Conservation (phyloP, 1,140 invertebrate genomes). For the Calliopsis andreniformis region DNA sequence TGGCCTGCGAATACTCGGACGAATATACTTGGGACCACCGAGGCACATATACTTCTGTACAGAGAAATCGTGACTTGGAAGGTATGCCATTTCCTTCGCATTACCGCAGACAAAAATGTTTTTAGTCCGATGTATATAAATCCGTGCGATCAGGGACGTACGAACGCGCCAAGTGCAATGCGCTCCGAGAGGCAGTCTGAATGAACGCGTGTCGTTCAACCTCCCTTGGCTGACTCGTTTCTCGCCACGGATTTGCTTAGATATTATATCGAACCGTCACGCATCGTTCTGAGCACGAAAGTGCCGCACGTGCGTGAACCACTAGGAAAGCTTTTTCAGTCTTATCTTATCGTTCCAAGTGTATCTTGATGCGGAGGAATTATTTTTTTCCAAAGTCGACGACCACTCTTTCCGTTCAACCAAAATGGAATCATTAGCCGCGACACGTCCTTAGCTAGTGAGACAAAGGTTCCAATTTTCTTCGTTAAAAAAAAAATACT, state of each 20-base stretch:
- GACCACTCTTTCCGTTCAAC: no score
- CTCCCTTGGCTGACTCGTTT: neutral
- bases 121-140: slow-evolving; percentile 16
- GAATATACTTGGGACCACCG: neutral
- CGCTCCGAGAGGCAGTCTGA: slow-evolving; percentile 3
- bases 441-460: no score
- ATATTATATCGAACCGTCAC: neutral
- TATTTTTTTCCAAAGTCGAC: no score
- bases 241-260: neutral
- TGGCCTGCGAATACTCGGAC: neutral
- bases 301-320: neutral
- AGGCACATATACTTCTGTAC: no score
- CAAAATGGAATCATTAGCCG: no score
- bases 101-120: slow-evolving; percentile 42
- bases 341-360: slow-evolving; percentile 15
- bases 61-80: no score
- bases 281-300: neutral
- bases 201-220: slow-evolving; percentile 28
- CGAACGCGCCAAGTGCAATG: slow-evolving; percentile 18
- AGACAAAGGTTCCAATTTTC: neutral
- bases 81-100: slow-evolving; percentile 1
- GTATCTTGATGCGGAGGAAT: neutral
- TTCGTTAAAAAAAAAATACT: neutral
- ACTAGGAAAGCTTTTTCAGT: neutral
- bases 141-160: slow-evolving; percentile 42